Evolutionary conservation across 1,140 invertebrate species (phyloP), one percentile per base, ranked within the genome.

Genomic region (Drosophila littoralis): DNA sequence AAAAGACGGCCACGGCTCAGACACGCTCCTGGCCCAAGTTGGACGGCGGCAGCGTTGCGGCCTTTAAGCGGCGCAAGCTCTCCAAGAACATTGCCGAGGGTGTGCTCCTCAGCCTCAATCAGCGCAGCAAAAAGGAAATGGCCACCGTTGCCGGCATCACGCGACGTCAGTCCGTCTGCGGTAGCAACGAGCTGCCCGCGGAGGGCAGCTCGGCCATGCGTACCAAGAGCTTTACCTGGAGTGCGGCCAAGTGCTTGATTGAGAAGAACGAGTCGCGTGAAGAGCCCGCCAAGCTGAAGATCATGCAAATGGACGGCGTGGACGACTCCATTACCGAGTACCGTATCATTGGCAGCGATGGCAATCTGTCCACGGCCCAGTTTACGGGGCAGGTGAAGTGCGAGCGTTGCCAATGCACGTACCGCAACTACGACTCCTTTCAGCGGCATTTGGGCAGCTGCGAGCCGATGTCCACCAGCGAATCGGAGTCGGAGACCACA

Each of bases 351-450:
- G 63, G 63, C 1, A 68, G 79, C 7, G 84, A 88, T 33, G 83
- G 79, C 1, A 83, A 89, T 32, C 35, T 83, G 7, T 80, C 83
- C 1, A 90, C 94, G 36, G 93, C 93, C 12, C 93, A 93, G n/a
- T 92, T 93, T 36, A 81, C 92, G 91, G 42, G 95, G 94, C 96
- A 97, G 13, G 97, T 98, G 0, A 97, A 96, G 79, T 98, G 98
- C 92, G 94, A 96, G 72, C 94, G 96, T 58, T 99, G 98, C 91
- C 96, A 97, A 80, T 96, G 97, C 80, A 96, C 97, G 3, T 99
- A 98, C 91, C 94, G 97, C 83, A 98, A 97, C 9, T 95, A 95
- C 75, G 95, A 96, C 52, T 98, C 97, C 76, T 98, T 96, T 84
- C 95, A 97, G 78, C 94, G 96, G 33, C 98, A 99, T 92, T 93